Evolutionary conservation across 2,888 invertebrate species (phyloP).

Genomic region (Oxystoma pomonae): DNA sequence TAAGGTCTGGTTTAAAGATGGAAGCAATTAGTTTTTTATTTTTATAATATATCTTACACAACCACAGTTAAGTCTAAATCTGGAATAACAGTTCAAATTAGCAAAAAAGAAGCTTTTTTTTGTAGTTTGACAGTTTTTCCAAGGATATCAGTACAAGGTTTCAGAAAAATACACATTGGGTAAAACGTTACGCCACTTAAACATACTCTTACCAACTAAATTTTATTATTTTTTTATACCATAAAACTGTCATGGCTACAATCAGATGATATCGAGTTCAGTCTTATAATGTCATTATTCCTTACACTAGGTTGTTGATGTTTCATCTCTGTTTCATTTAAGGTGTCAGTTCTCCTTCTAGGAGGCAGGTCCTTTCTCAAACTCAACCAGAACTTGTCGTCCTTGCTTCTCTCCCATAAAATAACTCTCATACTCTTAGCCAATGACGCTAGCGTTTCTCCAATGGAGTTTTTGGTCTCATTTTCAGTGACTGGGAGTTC

Average conservation of each 20-base stretch:
- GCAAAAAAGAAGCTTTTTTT: no score
- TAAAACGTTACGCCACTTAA: no score
- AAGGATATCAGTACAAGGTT: no score
- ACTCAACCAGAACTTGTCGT: slow-evolving; percentile 59
- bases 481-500: slow-evolving; percentile 43
- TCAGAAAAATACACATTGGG: no score
- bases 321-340: slow-evolving; percentile 6
- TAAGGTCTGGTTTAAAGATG: no score
- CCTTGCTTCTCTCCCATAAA: slow-evolving; percentile 46
- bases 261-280: slow-evolving; percentile 17
- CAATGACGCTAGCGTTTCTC: slow-evolving; percentile 51
- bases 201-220: no score
- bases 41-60: no score
- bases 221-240: no score
- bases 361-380: slow-evolving; percentile 62
- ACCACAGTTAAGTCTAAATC: no score
- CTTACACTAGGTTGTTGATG: neutral
- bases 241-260: slow-evolving; percentile 20
- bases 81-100: no score
- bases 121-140: no score
- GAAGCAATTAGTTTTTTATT: no score
- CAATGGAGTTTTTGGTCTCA: slow-evolving; percentile 46
- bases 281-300: slow-evolving; percentile 12
- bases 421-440: slow-evolving; percentile 51
- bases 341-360: slow-evolving; percentile 30